Evolutionary conservation across 1,140 invertebrate genomes (phyloP).

Genomic region (Micrasema longulum): DNA sequence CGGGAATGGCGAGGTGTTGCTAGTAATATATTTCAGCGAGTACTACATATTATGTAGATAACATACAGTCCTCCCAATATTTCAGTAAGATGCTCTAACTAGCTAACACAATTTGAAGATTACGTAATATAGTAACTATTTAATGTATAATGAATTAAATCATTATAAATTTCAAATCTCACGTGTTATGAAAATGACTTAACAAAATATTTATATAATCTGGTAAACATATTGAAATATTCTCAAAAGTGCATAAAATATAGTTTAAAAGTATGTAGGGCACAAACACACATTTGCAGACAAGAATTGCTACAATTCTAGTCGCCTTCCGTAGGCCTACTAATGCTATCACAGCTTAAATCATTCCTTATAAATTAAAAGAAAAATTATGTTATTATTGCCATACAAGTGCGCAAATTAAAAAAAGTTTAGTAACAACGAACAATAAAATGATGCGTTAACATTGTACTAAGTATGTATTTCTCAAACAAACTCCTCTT

Average conservation of each 20-base stretch:
- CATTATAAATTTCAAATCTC: neutral
- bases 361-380: constrained; percentile 39
- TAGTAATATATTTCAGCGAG: too few species aligned
- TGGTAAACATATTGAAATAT: neutral
- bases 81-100: too few species aligned
- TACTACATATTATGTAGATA: neutral
- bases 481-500: neutral
- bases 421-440: constrained; percentile 31
- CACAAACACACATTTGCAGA: constrained; percentile 2
- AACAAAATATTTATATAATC: constrained; percentile 7
- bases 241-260: neutral
- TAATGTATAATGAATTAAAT: neutral
- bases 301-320: constrained; percentile 1
- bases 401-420: constrained; percentile 18
- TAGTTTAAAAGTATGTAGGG: neutral
- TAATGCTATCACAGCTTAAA: constrained; percentile 47
- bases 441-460: constrained; percentile 28
- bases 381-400: constrained; percentile 16
- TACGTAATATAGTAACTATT: neutral
- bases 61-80: neutral
- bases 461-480: constrained; percentile 12
- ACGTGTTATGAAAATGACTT: neutral
- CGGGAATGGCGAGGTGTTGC: too few species aligned
- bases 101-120: neutral
- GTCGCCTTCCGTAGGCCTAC: constrained; percentile 28